These are phyloP conservation scores for Cydia strobilella DNA, from an alignment of 1,140 invertebrate genomes.

Conservation along the genomic window DNA sequence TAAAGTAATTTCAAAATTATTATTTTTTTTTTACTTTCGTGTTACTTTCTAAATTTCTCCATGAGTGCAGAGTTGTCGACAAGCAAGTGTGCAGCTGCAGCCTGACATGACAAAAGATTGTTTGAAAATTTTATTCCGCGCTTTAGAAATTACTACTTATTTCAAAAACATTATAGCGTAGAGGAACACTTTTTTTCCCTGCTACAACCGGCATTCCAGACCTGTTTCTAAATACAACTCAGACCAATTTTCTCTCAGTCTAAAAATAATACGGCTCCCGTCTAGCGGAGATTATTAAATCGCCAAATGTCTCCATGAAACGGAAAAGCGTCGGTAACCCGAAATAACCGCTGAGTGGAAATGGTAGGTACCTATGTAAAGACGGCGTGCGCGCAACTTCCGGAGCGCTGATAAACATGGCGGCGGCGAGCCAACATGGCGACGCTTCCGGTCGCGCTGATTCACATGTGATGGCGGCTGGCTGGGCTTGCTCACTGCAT, in stretches of 20 bases:
- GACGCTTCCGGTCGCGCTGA: constrained; percentile 75
- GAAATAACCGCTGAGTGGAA: constrained; percentile 75
- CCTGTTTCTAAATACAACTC: constrained; percentile 64
- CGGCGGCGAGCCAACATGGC: constrained; percentile 75
- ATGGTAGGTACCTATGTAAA: constrained; percentile 65
- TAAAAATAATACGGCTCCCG: constrained; percentile 67
- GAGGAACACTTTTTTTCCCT: constrained; percentile 13
- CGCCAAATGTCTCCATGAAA: constrained; percentile 66
- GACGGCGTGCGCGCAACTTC: constrained; percentile 78
- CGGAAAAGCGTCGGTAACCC: constrained; percentile 71
- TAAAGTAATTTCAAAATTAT: too few relatives aligned
- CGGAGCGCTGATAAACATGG: constrained; percentile 76
- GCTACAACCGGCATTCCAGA: constrained; percentile 52
- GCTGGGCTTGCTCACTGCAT: constrained; percentile 74
- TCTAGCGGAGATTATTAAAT: constrained; percentile 73
- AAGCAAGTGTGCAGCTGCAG: too few relatives aligned
- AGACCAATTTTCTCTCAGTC: constrained; percentile 64
- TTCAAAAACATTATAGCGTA: constrained; percentile 1
- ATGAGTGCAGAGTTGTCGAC: too few relatives aligned
- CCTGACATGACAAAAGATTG: too few relatives aligned
- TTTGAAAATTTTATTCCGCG: background rate
- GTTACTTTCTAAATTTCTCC: too few relatives aligned
- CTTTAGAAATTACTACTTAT: background rate
- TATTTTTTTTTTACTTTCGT: too few relatives aligned
- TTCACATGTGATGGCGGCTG: constrained; percentile 70